Base-by-base conservation (phyloP, 2,113 vertebrate species). In the Psittacula cyanocephala region DNA sequence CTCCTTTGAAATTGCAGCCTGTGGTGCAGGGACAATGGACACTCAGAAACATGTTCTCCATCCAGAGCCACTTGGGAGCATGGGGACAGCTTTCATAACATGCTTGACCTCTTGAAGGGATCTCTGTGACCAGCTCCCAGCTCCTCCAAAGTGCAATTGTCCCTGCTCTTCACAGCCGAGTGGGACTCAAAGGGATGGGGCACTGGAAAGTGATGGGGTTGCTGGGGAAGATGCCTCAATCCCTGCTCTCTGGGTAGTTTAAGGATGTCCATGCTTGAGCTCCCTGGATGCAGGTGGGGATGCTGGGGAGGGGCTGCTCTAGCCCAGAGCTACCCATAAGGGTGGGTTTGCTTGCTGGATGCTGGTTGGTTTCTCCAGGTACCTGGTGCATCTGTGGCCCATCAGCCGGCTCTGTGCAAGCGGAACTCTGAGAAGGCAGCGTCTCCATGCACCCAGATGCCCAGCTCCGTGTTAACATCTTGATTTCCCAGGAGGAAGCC, bases 231-330 rank as follows among this genome's bases (percentile, higher is more conserved):
- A 12, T 13, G 41, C 11, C 37, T 33, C 68, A 3, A 1, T 14
- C 53, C 52, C 55, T 3, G 9, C 50, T 63, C 60, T 47, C 31
- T 2, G 37, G 8, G 55, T 15, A 4, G 5, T 65, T 72, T 22
- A 35, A 11, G 44, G 23, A 19, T 0, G 0, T 17, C 37, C 52
- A 3, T 0, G 5, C 25, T 55, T 16, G 29, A 4, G 20, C 8
- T 44, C 55, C 49, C 37, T 29, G 76, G 29, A 39, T 55, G 53
- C 31, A 55, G 53, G 18, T 44, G 39, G 63, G 39, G 49, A 25
- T 37, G 19, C 57, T 55, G 47, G 27, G 3, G 5, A 7, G 0
- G 9, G 67, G 44, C 62, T 81, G 43, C 18, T 69, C 74, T 41
- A 5, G n/a, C 46, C 47, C 59, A 28, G 64, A 49, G 4, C 62